Evolutionary conservation across 1,140 invertebrate species (phyloP).

Genomic region (Ceratina australensis): DNA sequence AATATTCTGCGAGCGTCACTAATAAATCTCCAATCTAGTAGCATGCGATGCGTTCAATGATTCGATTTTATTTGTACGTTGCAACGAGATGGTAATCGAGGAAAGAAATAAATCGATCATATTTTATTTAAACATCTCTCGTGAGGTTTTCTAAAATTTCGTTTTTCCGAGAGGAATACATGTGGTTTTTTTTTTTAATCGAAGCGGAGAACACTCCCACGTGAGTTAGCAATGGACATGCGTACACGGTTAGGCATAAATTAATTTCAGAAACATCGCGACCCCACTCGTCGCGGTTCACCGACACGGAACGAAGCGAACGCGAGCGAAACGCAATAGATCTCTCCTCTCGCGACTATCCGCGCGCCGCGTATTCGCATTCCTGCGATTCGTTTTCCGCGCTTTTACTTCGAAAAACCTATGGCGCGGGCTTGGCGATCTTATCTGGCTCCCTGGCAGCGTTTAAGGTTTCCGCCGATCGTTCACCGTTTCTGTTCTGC

Average conservation of each 20-base stretch:
- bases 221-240: slow-evolving; percentile 21
- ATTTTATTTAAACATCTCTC: no score
- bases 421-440: slow-evolving; percentile 32
- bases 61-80: no score
- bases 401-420: slow-evolving; percentile 38
- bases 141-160: no score
- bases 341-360: slow-evolving; percentile 13
- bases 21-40: no score
- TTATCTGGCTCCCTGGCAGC: slow-evolving; percentile 27
- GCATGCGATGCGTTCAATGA: no score
- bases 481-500: slow-evolving; percentile 31
- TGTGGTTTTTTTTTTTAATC: no score
- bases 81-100: no score
- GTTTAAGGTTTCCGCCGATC: slow-evolving; percentile 23
- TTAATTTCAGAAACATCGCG: slow-evolving; percentile 50
- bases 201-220: slow-evolving; percentile 17
- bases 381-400: slow-evolving; percentile 40
- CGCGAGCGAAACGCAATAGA: slow-evolving; percentile 38
- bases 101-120: no score
- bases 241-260: slow-evolving; percentile 45
- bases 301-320: slow-evolving; percentile 16
- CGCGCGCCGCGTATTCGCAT: slow-evolving; percentile 25
- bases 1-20: no score
- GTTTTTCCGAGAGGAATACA: no score
- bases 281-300: slow-evolving; percentile 40